A percentile compares a stretch with the other conserved stretches of the same genome.
phyloP scores from a whole-genome alignment of 2,888 invertebrate species.

The Diploptera punctata region DNA sequence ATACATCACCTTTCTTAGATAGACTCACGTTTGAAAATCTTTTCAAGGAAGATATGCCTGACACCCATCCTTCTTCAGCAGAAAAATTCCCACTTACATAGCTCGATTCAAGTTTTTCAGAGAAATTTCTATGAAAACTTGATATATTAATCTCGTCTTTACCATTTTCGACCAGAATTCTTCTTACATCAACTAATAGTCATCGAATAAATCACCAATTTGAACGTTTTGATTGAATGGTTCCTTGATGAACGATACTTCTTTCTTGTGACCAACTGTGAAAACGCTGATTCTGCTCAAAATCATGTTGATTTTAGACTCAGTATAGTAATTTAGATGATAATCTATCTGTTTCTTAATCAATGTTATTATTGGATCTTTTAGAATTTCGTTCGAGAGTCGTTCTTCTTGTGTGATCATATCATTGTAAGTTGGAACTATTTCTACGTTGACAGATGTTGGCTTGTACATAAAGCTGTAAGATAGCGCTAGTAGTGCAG shows the following conservation, averaged over 20 bases:
- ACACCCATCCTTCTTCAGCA: neutral
- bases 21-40: neutral
- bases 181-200: neutral
- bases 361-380: neutral
- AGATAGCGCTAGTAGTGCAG: neutral
- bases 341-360: neutral
- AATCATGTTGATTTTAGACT: neutral
- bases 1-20: neutral
- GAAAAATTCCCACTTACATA: neutral
- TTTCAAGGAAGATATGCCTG: neutral
- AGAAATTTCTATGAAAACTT: conserved; percentile 6
- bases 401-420: neutral
- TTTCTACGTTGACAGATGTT: neutral
- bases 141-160: neutral
- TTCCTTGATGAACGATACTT: neutral
- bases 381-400: neutral
- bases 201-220: conserved; percentile 1
- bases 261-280: conserved; percentile 8
- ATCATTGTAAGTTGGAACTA: neutral
- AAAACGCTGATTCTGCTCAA: neutral
- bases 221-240: neutral
- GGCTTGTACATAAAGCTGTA: neutral
- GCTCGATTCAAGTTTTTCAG: neutral
- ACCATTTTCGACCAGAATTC: neutral
- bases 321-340: neutral